Conservation (phyloP, 2,888 invertebrate species). For the Trileptium ribeirensis region DNA sequence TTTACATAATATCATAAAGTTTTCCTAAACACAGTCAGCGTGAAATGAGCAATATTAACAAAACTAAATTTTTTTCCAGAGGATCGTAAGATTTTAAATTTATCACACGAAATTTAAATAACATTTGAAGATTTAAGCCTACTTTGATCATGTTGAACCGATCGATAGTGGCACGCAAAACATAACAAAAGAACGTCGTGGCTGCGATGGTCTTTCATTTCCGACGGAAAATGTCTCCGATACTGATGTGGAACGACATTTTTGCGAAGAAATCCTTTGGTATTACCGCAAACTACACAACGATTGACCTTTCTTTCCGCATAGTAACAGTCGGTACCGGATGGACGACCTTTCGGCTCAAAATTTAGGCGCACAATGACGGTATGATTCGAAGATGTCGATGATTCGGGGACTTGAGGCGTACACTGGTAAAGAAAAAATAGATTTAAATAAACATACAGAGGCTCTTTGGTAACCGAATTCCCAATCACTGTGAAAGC, state of each 20-base stretch:
- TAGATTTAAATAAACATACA: no score
- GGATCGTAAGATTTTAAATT: no score
- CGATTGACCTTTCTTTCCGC: conserved; percentile 65
- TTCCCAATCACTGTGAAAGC: no score
- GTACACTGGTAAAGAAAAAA: no score
- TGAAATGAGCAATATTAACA: no score
- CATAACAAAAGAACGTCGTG: conserved; percentile 73
- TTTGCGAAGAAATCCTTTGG: conserved; percentile 66
- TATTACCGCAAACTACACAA: conserved; percentile 70
- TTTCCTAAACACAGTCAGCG: no score
- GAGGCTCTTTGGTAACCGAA: no score
- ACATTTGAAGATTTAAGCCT: no score
- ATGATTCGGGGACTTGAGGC: no score
- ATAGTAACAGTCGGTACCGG: conserved; percentile 67
- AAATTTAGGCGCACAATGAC: conserved; percentile 62
- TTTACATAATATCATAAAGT: no score
- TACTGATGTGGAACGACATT: conserved; percentile 76
- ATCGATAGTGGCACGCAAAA: conserved; percentile 61
- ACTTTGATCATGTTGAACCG: background rate
- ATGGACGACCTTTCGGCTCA: conserved; percentile 68
- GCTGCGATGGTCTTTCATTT: conserved; percentile 72
- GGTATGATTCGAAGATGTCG: background rate
- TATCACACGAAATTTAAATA: no score
- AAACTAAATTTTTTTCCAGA: no score
- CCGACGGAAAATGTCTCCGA: conserved; percentile 61